Evolutionary conservation across 2,888 invertebrate species (phyloP).

Genomic region (Doris montereyensis): DNA sequence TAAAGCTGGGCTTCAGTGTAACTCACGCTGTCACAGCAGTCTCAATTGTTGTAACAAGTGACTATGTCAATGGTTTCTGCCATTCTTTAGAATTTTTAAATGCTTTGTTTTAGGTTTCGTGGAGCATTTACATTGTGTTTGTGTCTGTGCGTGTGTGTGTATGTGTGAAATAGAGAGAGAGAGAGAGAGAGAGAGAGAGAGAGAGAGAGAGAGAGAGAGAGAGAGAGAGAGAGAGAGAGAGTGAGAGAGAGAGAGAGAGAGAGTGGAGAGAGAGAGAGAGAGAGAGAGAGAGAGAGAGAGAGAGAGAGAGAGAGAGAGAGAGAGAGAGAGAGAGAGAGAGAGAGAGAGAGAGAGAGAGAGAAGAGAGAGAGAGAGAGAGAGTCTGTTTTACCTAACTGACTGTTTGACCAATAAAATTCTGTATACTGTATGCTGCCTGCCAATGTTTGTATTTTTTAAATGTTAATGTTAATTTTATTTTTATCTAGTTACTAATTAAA

Average conservation of each 20-base stretch:
- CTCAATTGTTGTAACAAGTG: not conserved
- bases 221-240: constrained; percentile 12
- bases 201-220: constrained; percentile 10
- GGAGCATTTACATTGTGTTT: not conserved
- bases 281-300: not conserved
- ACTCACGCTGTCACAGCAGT: constrained; percentile 5
- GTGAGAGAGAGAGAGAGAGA: too few relatives aligned
- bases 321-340: constrained; percentile 16
- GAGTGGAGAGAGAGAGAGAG: not conserved
- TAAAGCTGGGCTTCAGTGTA: not conserved
- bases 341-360: constrained; percentile 8
- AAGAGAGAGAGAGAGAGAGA: not conserved
- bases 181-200: constrained; percentile 26
- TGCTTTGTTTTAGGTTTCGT: not conserved
- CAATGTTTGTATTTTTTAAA: constrained; percentile 6
- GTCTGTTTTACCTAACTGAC: not conserved
- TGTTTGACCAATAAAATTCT: constrained; percentile 7
- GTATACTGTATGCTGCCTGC: not conserved
- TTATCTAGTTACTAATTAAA: not conserved
- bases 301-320: not conserved
- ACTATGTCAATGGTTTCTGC: not conserved
- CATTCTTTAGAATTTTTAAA: not conserved
- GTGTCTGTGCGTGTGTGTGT: constrained; percentile 11
- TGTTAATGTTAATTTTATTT: too few relatives aligned
- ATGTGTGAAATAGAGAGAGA: constrained; percentile 15